Evolutionary conservation across 92 coral and sea anemone genomes (phyloP), one percentile per base, ranked within the genome.

Genomic region (Siderastrea siderea): DNA sequence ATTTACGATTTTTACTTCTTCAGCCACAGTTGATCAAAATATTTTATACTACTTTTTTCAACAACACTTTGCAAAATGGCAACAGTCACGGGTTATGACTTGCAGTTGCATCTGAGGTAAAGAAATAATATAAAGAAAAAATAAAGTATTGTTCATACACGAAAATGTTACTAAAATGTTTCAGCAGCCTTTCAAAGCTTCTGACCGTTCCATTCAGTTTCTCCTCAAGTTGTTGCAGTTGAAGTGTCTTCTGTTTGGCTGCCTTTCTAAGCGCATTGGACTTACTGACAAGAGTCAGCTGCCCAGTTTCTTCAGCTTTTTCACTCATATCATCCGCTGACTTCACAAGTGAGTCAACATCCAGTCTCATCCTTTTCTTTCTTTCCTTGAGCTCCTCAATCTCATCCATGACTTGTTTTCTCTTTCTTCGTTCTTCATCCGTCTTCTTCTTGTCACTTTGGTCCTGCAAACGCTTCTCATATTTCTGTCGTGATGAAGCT

Each of bases 231-330:
- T 69, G 73, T 43, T 79, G 77, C 79, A 77, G 72, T 78, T 78
- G 84, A 69, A 69, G 85, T 68, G 90, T 55, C 80, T 80, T 79
- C 45, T 87, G 86, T 87, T 87, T 87, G 66, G 85, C 90, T 54
- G 90, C 80, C 84, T 80, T 79, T 72, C 78, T 79, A 68, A 77
- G 78, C 58, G 90, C 84, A 68, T 38, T 77, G 83, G 83, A 68
- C 83, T 86, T 86, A 61, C 84, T 86, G 75, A 73, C 74, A 77
- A 74, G 77, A 66, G 49, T 64, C 64, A 85, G 50, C 50, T 74
- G 51, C 55, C 71, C 78, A 61, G 87, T 14, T 73, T 17, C 78
- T 45, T 83, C 80, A 47, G 78, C 87, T 71, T 83, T 83, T 54
- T 19, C 61, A 83, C 76, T 53, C 9, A 68, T 52, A 65, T 82